Percentiles rank a stretch among this genome's conserved stretches.
Evolutionary conservation across 2,113 vertebrate species (phyloP).

Genomic region (Erythrocebus patas): DNA sequence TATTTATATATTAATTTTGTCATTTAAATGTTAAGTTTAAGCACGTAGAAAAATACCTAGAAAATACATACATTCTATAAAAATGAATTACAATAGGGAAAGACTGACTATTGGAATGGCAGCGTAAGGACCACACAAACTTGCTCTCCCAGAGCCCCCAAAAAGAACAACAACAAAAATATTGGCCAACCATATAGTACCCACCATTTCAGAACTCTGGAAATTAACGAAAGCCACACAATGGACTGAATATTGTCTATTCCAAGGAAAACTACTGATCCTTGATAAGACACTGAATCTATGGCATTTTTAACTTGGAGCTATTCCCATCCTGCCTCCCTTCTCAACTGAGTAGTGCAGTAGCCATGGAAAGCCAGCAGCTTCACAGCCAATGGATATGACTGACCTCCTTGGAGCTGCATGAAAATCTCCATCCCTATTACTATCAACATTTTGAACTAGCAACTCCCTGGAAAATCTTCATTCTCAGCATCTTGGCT

Average conservation of each 20-base stretch:
- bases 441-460: neutral
- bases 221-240: slow-evolving; percentile 8
- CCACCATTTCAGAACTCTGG: neutral
- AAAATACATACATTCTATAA: neutral
- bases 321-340: neutral
- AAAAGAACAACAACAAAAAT: neutral
- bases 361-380: neutral
- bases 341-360: neutral
- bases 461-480: neutral
- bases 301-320: neutral
- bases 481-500: neutral
- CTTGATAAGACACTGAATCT: neutral
- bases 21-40: neutral
- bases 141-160: neutral
- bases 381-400: neutral
- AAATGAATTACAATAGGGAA: neutral
- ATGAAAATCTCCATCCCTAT: neutral
- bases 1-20: neutral
- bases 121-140: neutral
- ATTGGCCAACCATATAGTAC: neutral
- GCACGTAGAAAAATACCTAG: neutral
- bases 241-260: neutral
- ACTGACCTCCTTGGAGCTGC: neutral
- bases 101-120: neutral
- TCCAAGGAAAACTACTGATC: neutral